Evolutionary conservation across 2,797 vertebrate species (phyloP).

Genomic region (Rhodeus uyekii): DNA sequence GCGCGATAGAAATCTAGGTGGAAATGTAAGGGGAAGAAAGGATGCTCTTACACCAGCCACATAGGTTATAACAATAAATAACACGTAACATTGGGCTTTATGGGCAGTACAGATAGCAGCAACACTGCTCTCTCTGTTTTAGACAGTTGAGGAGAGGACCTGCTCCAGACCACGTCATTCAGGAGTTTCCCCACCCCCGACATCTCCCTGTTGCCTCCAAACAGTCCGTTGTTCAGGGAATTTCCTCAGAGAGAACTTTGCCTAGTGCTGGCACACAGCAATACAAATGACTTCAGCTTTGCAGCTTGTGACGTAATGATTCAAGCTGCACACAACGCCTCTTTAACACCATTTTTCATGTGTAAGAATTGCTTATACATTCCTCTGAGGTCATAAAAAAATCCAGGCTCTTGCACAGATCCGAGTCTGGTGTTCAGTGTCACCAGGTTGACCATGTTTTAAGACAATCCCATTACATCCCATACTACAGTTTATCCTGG

Average conservation of each 20-base stretch:
- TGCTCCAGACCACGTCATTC: conserved; percentile 50
- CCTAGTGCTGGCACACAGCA: conserved; percentile 1
- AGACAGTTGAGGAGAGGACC: conserved; percentile 34
- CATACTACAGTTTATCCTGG: background rate
- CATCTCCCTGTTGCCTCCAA: conserved; percentile 44
- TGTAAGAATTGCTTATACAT: conserved; percentile 15
- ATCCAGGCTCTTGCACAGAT: background rate
- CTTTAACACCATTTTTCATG: background rate
- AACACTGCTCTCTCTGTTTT: conserved; percentile 52
- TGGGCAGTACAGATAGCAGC: background rate
- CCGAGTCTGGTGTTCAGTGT: background rate
- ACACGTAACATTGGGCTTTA: conserved; percentile 10
- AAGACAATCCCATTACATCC: background rate
- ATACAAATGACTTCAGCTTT: conserved; percentile 5
- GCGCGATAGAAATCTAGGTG: background rate
- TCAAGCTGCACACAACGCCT: background rate
- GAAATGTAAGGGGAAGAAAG: background rate
- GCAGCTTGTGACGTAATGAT: conserved; percentile 2
- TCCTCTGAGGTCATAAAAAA: conserved; percentile 3
- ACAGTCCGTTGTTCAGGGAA: conserved; percentile 45
- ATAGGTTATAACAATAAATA: conserved; percentile 32
- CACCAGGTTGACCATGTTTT: background rate
- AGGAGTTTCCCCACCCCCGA: conserved; percentile 34
- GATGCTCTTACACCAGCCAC: background rate
- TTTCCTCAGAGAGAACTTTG: conserved; percentile 29